A percentile compares a stretch with the other conserved stretches of the same genome.
phyloP scores from a whole-genome alignment of 2,113 vertebrate species.

The Lycocorax pyrrhopterus region DNA sequence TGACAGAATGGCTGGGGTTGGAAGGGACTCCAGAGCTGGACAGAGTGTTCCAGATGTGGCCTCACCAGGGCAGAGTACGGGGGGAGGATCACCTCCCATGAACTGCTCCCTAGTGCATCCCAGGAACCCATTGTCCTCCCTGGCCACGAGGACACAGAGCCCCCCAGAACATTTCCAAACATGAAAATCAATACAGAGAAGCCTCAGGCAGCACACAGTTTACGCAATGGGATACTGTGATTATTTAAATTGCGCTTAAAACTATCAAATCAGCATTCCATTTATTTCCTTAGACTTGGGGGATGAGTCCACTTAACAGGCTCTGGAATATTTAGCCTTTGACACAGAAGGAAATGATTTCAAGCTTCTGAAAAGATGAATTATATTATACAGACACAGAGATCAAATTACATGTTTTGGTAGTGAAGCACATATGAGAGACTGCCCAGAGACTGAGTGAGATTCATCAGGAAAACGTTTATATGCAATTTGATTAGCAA shows the following conservation, averaged over 20 bases:
- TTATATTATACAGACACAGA: neutral
- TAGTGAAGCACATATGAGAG: neutral
- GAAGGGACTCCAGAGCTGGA: neutral
- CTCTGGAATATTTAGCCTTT: slow-evolving; percentile 5
- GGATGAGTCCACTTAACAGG: neutral
- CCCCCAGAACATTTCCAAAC: neutral
- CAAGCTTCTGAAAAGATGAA: neutral
- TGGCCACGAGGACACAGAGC: neutral
- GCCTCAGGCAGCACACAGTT: neutral
- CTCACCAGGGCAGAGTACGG: neutral
- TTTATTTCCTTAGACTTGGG: neutral
- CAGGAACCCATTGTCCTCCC: neutral
- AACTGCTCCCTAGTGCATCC: neutral
- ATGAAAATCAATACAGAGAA: neutral
- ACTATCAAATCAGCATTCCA: neutral
- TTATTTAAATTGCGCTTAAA: neutral
- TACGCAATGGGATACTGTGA: neutral
- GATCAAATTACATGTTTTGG: slow-evolving; percentile 19
- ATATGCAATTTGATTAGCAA: slow-evolving; percentile 9
- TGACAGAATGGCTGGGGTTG: neutral
- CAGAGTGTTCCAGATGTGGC: neutral
- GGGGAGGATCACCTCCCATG: neutral
- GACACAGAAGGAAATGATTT: neutral
- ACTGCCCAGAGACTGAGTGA: neutral
- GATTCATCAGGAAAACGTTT: neutral